A percentile compares a stretch with the other conserved stretches of the same genome.
Evolutionary conservation across 2,113 vertebrate species (phyloP).

Genomic region (Leptocoma aspasia): DNA sequence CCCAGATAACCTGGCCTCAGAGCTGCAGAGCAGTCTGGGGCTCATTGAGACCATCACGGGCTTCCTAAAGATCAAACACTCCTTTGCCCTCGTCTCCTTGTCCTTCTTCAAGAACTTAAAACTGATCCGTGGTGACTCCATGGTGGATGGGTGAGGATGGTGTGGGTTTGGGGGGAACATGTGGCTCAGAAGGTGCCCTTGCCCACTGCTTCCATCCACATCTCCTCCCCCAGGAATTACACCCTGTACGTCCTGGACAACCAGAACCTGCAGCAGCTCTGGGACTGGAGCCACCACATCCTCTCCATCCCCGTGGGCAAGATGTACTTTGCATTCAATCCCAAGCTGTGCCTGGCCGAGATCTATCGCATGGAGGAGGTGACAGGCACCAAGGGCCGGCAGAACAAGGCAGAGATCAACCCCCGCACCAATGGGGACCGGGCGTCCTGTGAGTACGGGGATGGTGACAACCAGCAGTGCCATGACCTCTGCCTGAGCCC

Average conservation of each 20-base stretch:
- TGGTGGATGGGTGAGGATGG: constrained; percentile 78
- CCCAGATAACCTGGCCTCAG: constrained; percentile 74
- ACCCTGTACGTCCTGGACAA: constrained; percentile 81
- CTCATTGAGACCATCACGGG: constrained; percentile 81
- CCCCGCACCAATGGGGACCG: constrained; percentile 81
- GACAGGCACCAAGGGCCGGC: constrained; percentile 77
- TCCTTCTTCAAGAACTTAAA: constrained; percentile 82
- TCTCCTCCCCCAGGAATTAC: constrained; percentile 70
- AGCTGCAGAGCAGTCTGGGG: constrained; percentile 75
- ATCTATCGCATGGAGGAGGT: constrained; percentile 78
- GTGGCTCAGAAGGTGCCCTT: neutral
- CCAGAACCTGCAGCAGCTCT: constrained; percentile 80
- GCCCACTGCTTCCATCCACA: accelerated
- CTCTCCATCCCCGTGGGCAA: constrained; percentile 77
- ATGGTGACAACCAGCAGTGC: accelerated
- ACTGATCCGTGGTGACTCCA: constrained; percentile 77
- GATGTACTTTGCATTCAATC: constrained; percentile 83
- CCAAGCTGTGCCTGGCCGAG: constrained; percentile 78
- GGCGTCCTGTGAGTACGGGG: constrained; percentile 69
- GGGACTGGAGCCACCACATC: constrained; percentile 71
- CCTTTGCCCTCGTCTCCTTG: constrained; percentile 78
- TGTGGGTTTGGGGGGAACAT: accelerated
- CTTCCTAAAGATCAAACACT: constrained; percentile 83
- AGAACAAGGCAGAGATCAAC: constrained; percentile 83
- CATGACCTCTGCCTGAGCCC: accelerated